Base-by-base conservation (phyloP, 2,888 invertebrate species). In the Thysanoteuthis rhombus region DNA sequence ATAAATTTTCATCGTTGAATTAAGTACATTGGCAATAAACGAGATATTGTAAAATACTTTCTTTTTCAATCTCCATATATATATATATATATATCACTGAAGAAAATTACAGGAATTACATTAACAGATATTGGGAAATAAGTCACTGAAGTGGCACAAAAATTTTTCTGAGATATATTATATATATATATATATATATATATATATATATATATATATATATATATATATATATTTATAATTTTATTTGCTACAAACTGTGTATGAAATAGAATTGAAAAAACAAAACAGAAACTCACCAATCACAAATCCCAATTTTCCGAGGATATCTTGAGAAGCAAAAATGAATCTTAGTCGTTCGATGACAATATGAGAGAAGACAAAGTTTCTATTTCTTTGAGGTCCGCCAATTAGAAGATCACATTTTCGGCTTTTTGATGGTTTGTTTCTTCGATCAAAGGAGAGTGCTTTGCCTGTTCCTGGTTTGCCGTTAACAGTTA, bases 311-410 rank as follows among this genome's bases (percentile, higher is more conserved):
- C 93, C 92, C 0, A 93, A 89, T 38, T 38, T 75, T 28, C 93
- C 75, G 39, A 94, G 93, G 32, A 94, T 94, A 89, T 94, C 93
- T n/a, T 90, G 38, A 10, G 94, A 92, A 4, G 94, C 94, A 39
- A 93, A 92, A 16, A 93, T 75, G 25, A 93, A 32, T 28, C 93
- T 93, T 58, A 94, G 93, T 5, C 75, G 89, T 89, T 94, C 93
- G 3, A 94, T 39, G 8, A 92, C 94, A 93, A 94, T 94, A 36
- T 94, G 93, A 93, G 94, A 94, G 36, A 89, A 92, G 28, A 91
- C 38, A 39, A 39, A 58, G 22, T 92, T 93, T 6, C 32, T 93
- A 0, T 89, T 36, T 22, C 93, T 93, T 93, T 93, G 93, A 28
- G 93, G 36, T 36, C 94, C 93, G 10, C 94, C 94, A 90, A 94